Base-by-base conservation (phyloP, 1,140 invertebrate genomes). In the Meloidogyne chitwoodi region DNA sequence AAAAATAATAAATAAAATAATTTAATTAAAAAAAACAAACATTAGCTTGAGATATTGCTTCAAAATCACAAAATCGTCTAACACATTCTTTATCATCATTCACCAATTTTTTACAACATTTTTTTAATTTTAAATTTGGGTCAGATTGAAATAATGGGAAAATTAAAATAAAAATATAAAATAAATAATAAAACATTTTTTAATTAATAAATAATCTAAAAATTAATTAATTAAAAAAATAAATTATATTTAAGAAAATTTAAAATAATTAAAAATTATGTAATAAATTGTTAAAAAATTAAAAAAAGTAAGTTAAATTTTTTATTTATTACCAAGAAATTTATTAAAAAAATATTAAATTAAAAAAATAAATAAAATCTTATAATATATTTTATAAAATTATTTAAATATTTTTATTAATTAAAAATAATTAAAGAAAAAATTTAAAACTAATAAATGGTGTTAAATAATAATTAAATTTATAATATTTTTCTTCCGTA, bases 41-140 rank as follows among this genome's bases (percentile, higher is more conserved):
- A 69, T 87, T 87, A 27, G 85, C 76, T 74, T 86, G 85, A 31
- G 85, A 87, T 56, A 86, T 86, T n/a, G 85, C 79, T 24, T 85
- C 86, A 74, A 86, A 87, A 68, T 87, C 85, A 44, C 85, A 86
- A 81, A 87, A 86, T 61, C 80, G 67, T 4, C 76, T 41, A 29
- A 87, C 83, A 70, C 85, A 86, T 41, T 86, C 84, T 72, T 84
- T 77, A 73, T 86, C 85, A 65, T 86, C 85, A 24, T 64, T 75
- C 19, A 62, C 14, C 14, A 86, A 65, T 41, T 83, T 81, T 14
- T 75, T 34, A 76, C 85, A 86, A 69, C 85, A 86, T 71, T 79
- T 71, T 69, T 86, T 87, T 48, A 86, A 79, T 79, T 86, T 86
- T 48, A 80, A 81, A 66, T 86, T 86, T 56, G 84, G 75, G 41